Evolutionary conservation across 2,797 vertebrate genomes (phyloP).

Genomic region (Prunella strophiata): DNA sequence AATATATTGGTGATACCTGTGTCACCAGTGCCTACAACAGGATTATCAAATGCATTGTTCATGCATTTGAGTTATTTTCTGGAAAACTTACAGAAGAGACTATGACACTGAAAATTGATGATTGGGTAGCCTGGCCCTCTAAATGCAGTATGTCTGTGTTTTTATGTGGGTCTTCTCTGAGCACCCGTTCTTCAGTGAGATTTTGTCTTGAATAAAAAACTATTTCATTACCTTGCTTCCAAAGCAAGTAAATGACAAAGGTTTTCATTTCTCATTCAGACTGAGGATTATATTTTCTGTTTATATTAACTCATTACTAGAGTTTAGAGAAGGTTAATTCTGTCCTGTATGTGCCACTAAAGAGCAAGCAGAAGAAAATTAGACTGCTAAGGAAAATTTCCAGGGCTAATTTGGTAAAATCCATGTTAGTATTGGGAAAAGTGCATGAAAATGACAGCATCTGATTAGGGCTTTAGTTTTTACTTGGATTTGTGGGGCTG

Average conservation of each 20-base stretch:
- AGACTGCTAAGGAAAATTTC: neutral
- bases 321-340: neutral
- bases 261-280: neutral
- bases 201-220: neutral
- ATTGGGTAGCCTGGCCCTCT: neutral
- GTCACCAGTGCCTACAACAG: neutral
- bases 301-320: neutral
- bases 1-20: neutral
- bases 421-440: neutral
- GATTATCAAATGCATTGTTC: neutral
- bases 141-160: neutral
- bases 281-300: neutral
- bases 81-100: neutral
- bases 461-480: neutral
- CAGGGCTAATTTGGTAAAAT: neutral
- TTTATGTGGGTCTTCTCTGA: neutral
- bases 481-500: neutral
- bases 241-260: neutral
- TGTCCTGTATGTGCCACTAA: neutral
- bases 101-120: neutral
- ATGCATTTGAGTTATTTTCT: neutral
- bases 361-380: neutral
- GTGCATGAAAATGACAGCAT: neutral
- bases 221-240: neutral
- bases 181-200: accelerated